Evolutionary conservation across 2,113 vertebrate genomes (phyloP), one percentile per base, ranked within the genome.

Genomic region (Tragelaphus buxtoni): DNA sequence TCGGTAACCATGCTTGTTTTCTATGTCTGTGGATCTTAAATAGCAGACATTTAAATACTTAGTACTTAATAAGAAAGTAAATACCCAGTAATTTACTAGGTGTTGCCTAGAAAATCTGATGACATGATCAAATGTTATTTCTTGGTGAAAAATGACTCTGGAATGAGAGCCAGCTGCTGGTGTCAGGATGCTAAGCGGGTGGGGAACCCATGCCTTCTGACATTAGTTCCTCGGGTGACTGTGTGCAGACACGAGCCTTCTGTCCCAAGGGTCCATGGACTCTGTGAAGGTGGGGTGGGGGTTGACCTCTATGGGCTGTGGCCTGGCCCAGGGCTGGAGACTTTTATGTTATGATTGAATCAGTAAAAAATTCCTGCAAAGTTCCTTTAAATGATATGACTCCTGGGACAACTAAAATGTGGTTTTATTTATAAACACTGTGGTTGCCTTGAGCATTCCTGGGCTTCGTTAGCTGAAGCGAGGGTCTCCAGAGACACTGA

Each of bases 151-250:
- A 79, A 32, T 53, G 26, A 60, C 60, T n/a, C 51, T n/a, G 42
- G 89, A 18, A 42, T 3, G 6, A 51, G 13, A 76, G 47, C 82
- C 24, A 13, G 2, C 5, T 35, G 30, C 24, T 6, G 6, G 1
- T 0, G 76, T 79, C 16, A 7, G 35, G 5, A 10, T 0, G 4
- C 4, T 2, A 9, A 55, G 11, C 7, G 6, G 11, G 0, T 13
- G 7, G 49, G 7, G 13, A 81, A 12, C 0, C 0, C 0, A 3
- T 5, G 17, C 4, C 77, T 35, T 28, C 69, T 5, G 3, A 9
- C 10, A 1, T 0, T 47, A 8, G 3, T 28, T 7, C 39, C 11
- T 1, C 3, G 16, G 22, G 2, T 11, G 3, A 0, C 12, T 11
- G 16, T 0, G 3, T 53, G 32, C 5, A 10, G 76, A 30, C 39